Evolutionary conservation across 2,113 vertebrate species (phyloP).

Genomic region (Brachyhypopomus occidentalis): DNA sequence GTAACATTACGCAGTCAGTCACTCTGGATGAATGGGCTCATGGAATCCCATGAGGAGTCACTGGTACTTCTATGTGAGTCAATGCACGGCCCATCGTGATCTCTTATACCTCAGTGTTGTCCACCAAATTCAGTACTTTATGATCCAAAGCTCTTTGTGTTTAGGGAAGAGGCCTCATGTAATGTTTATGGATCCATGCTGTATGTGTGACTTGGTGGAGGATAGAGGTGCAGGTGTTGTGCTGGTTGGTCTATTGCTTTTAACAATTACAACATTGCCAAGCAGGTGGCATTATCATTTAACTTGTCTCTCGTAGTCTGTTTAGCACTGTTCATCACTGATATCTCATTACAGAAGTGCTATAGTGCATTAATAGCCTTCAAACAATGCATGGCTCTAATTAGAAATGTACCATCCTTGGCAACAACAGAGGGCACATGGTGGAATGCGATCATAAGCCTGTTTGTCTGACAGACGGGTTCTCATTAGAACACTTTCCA

Average conservation of each 20-base stretch:
- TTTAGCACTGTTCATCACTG: neutral
- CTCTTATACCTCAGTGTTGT: constrained; percentile 48
- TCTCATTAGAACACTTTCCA: constrained; percentile 55
- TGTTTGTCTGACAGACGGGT: constrained; percentile 54
- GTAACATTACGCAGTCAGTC: constrained; percentile 7
- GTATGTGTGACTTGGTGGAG: neutral
- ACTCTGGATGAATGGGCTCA: constrained; percentile 9
- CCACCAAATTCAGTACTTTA: constrained; percentile 48
- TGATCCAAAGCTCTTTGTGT: constrained; percentile 53
- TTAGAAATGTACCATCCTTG: constrained; percentile 48
- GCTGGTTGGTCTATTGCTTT: neutral
- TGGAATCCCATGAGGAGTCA: constrained; percentile 20
- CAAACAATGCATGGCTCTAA: constrained; percentile 27
- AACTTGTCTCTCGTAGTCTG: neutral
- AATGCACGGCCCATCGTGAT: constrained; percentile 35
- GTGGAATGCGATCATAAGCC: constrained; percentile 53
- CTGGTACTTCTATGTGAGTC: constrained; percentile 40
- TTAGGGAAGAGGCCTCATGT: constrained; percentile 51
- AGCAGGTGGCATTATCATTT: neutral
- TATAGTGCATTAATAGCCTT: constrained; percentile 19
- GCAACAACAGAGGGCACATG: constrained; percentile 38
- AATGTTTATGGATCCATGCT: neutral
- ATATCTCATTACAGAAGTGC: neutral
- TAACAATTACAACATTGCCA: neutral
- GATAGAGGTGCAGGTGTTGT: neutral